Evolutionary conservation across 2,113 vertebrate genomes (phyloP), one percentile per base, ranked within the genome.

Genomic region (Uria aalge): DNA sequence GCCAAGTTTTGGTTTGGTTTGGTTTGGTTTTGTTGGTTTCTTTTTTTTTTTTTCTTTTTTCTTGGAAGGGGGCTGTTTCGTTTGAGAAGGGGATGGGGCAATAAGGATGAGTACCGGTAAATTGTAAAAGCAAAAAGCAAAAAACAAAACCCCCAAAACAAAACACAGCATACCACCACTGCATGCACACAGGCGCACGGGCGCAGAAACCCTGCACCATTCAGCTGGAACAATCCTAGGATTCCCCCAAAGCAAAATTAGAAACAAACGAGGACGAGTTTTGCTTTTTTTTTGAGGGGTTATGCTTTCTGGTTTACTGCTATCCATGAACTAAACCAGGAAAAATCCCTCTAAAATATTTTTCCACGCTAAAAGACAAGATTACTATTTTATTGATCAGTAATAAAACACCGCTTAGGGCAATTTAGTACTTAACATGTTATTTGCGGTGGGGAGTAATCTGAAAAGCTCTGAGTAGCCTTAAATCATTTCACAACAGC

Each of bases 401-500:
- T 93, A 96, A 94, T 94, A 91, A 96, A 94, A 87, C 63, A 97
- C 40, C 32, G 64, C 83, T 94, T 79, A 85, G 92, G 88, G 84
- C 83, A 96, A 96, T 95, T 96, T 90, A 94, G 88, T 93, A 91
- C 90, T 97, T 95, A 97, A 95, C 94, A 95, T 67, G 85, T 96
- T 94, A 96, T 97, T 95, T 96, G 96, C 21, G 50, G 95, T 93
- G 84, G 87, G 87, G 95, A 96, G 77, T 95, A 96, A 95, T 96
- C 94, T 93, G 96, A 95, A 97, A 97, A 96, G 95, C 94, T 94
- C 96, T 79, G 96, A 95, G 94, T 96, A 93, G 96, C 95, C 91
- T 96, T 90, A 97, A 79, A 96, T 96, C 97, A 98, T 97, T 98
- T 98, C 96, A 97, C 96, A 90, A 84, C 84, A 90, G 93, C 93